phyloP scores from a whole-genome alignment of 1,140 invertebrate species.

The Sesamia nonagrioides region DNA sequence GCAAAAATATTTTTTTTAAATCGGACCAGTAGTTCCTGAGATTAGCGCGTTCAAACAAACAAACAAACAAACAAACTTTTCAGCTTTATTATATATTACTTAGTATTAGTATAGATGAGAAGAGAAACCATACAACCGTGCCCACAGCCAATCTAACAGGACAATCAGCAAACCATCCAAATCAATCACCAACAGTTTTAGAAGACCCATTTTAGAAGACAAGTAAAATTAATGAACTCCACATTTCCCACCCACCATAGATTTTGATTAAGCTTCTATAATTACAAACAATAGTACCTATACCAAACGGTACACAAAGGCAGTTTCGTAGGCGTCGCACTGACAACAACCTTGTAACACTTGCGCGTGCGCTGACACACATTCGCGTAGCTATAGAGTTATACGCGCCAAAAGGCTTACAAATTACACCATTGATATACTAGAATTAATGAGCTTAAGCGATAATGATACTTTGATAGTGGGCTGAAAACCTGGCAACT shows the following conservation, averaged over 20 bases:
- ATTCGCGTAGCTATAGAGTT: neutral
- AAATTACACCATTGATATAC: neutral
- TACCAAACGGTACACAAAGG: neutral
- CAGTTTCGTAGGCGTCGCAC: neutral
- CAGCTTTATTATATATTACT: no score
- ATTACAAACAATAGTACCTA: neutral
- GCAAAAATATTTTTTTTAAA: no score
- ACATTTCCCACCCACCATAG: neutral
- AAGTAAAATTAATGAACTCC: neutral
- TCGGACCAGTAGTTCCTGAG: no score
- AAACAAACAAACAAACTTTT: no score
- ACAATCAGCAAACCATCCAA: no score
- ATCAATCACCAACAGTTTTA: no score
- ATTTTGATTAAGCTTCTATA: neutral
- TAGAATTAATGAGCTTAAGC: neutral
- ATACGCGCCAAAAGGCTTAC: neutral
- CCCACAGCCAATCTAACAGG: no score
- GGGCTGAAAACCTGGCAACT: no score
- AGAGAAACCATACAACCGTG: no score
- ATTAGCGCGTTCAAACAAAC: no score
- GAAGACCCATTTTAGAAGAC: neutral
- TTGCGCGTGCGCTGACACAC: constrained; percentile 4
- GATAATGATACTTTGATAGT: no score
- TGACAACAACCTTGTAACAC: constrained; percentile 6
- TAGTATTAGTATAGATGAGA: no score